A percentile compares a stretch with the other conserved stretches of the same genome.
These are phyloP conservation scores for Regulus satrapa DNA, from an alignment of 2,113 vertebrate species.

Conservation along the genomic window DNA sequence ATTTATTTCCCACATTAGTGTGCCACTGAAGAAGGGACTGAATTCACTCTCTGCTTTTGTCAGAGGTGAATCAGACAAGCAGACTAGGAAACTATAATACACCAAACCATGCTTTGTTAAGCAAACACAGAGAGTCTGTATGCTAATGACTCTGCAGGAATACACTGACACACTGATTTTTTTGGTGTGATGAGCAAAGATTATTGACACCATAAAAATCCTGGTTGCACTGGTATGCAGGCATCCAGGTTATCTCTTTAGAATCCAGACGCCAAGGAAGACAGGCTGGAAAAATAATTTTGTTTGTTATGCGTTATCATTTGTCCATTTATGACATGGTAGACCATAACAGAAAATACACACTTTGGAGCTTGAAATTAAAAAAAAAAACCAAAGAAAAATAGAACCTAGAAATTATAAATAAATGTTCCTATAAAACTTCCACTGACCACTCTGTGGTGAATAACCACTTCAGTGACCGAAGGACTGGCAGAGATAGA, in stretches of 20 bases:
- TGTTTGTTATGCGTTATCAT: slow-evolving; percentile 22
- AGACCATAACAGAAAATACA: neutral
- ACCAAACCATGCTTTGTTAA: slow-evolving; percentile 73
- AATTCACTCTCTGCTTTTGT: slow-evolving; percentile 52
- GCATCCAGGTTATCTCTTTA: slow-evolving; percentile 62
- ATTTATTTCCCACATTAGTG: slow-evolving; percentile 38
- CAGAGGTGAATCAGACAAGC: slow-evolving; percentile 53
- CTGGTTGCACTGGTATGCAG: slow-evolving; percentile 67
- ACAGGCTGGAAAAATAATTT: slow-evolving; percentile 67
- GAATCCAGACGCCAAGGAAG: slow-evolving; percentile 61
- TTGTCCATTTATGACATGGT: slow-evolving; percentile 26
- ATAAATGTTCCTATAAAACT: neutral
- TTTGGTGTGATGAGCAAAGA: slow-evolving; percentile 69
- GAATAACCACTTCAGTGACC: neutral
- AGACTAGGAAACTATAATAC: slow-evolving; percentile 41
- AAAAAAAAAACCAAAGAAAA: neutral
- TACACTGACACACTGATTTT: slow-evolving; percentile 60
- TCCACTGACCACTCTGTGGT: neutral
- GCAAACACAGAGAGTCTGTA: slow-evolving; percentile 62
- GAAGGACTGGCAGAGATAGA: neutral
- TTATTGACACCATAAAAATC: slow-evolving; percentile 74
- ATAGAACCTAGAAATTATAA: neutral
- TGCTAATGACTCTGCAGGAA: slow-evolving; percentile 72
- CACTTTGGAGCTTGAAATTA: neutral
- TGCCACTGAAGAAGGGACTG: slow-evolving; percentile 8